phyloP scores from a whole-genome alignment of 2,797 vertebrate genomes.

The Oophaga sylvatica region DNA sequence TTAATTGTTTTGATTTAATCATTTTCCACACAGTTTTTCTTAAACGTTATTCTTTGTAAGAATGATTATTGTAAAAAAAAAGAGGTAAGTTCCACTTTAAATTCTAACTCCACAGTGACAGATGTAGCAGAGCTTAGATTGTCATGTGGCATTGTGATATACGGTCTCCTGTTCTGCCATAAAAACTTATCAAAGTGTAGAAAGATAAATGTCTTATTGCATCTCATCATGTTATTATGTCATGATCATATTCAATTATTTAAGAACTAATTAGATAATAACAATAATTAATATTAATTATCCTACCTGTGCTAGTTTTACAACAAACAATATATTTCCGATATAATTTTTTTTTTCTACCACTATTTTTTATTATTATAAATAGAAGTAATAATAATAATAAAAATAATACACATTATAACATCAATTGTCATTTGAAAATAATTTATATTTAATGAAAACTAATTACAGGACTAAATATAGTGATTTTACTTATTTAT shows the following conservation, averaged over 20 bases:
- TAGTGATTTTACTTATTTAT: not conserved
- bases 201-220: not conserved
- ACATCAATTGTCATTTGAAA: too few species aligned
- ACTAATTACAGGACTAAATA: not conserved
- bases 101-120: too few species aligned
- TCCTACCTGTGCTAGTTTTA: too few species aligned
- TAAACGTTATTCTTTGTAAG: not conserved
- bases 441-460: not conserved
- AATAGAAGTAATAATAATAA: not conserved
- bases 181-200: not conserved
- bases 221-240: not conserved
- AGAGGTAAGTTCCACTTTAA: constrained; percentile 1
- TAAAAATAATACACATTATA: not conserved
- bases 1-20: not conserved
- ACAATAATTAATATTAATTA: not conserved
- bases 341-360: too few species aligned
- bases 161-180: not conserved
- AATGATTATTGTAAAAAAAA: not conserved
- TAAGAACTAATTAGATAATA: not conserved
- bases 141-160: not conserved
- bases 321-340: too few species aligned
- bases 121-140: not conserved
- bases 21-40: not conserved
- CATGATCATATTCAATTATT: not conserved
- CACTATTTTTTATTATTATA: too few species aligned